Base-by-base conservation (phyloP, 2,888 invertebrate species). In the Chrysopilus asiliformis region DNA sequence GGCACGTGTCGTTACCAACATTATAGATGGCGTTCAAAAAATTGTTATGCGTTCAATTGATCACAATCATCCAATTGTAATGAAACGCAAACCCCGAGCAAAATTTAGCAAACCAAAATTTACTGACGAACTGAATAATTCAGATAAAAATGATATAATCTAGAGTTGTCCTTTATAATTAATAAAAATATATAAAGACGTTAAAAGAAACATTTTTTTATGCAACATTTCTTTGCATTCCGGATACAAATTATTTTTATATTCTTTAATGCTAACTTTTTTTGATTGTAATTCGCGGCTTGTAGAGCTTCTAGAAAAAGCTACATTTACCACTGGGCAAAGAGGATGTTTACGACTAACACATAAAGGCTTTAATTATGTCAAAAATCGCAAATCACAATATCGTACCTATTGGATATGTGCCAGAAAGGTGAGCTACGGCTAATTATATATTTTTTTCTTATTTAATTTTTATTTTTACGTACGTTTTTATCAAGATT, bases 331-430 rank as follows among this genome's bases (percentile, higher is more conserved):
- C 8, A 53, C 45, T n/a, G 63, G 63, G n/a, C 63, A 63, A 45
- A 51, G 63, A 10, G 60, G 61, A 30, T 54, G 61, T 28, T 53
- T 51, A 3, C 53, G 62, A 13, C 43, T 63, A 14, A 43, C 53
- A 4, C 46, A 53, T 39, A 43, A 53, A 5, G 51, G 57, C 25
- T 57, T 55, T 36, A 57, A 55, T 38, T 63, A 55, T 46, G 61
- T 62, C 2, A 60, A 57, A 43, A 63, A 63, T 49, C 57, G 63
- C 13, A 49, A 53, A 41, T 58, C 61, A 2, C 50, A 48, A 9
- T 53, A 49, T 18, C 56, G 60, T 27, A 62, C 60, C 3, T 63
- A 63, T 44, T 63, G 62, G 62, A 60, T 63, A 30, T 63, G 62
- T 44, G 52, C 61, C 4, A 52, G 52, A 40, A 63, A 62, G 53